Base-by-base conservation (phyloP, 2,797 vertebrate species). In the Alca torda region DNA sequence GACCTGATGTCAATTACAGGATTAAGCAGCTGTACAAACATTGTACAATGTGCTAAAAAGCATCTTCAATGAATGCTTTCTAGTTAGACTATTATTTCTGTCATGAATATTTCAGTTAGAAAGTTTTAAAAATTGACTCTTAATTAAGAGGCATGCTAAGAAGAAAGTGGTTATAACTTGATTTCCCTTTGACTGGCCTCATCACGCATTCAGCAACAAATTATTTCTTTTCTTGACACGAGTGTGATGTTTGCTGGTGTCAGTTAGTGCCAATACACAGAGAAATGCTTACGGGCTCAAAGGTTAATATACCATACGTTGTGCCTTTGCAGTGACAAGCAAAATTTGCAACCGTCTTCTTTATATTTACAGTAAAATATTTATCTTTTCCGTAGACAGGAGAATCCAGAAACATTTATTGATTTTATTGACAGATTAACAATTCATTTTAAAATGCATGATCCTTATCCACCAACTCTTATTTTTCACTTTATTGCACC, bases 1-100 rank as follows among this genome's bases (percentile, higher is more conserved):
- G 57, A 75, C 39, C 16, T 92, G 67, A 73, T 91, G 86, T 70
- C 95, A 95, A 20, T 92, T 88, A 76, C 24, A 61, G 65, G 74
- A 89, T 84, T 95, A 91, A 89, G 56, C 63, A 92, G 51, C 43
- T 94, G 77, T 70, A 80, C n/a, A 86, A 94, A 79, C 59, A 84
- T 74, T 85, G 43, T 68, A 53, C 65, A 78, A 60, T 57, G 81
- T 39, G 64, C 45, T 87, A 89, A 96, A 96, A 87, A 72, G 14
- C 28, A 79, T 86, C 59, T 94, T 87, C 43, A 74, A 2, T 61
- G 41, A 77, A 79, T 61, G 48, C 4, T 82, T 85, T 87, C 51
- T 75, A 64, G 77, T 73, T 60, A 67, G 41, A 35, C n/a, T 92
- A 30, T 78, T 64, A 83, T 81, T 93, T 92, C 45, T 73, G 39